Percentiles rank a stretch among this genome's conserved stretches.
phyloP scores from a whole-genome alignment of 2,113 vertebrate genomes.

The Carollia perspicillata region DNA sequence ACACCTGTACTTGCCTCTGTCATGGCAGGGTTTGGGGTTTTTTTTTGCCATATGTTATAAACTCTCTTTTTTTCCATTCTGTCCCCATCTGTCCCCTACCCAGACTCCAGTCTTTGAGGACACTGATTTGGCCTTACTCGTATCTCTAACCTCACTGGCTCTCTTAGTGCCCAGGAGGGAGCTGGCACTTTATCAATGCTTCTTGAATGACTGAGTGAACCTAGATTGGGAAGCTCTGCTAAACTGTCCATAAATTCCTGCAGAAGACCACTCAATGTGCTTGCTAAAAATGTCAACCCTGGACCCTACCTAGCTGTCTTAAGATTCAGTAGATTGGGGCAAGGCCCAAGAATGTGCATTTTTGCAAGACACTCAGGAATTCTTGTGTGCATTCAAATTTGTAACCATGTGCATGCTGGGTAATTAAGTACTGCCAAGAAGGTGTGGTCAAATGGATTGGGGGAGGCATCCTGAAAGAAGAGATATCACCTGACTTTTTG shows the following conservation, averaged over 20 bases:
- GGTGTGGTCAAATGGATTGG: neutral
- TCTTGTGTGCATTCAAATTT: neutral
- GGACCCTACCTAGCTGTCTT: neutral
- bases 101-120: neutral
- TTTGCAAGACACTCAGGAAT: neutral
- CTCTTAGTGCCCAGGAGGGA: neutral
- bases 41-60: neutral
- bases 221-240: neutral
- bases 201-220: neutral
- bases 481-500: neutral
- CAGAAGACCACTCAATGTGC: neutral
- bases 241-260: neutral
- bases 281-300: neutral
- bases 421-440: neutral
- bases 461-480: neutral
- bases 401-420: neutral
- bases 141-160: neutral
- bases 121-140: neutral
- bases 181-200: neutral
- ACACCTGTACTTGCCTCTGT: neutral
- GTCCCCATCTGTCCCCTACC: fast-evolving
- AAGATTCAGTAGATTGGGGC: neutral
- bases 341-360: neutral
- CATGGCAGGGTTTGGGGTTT: too few species aligned
- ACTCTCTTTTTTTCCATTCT: neutral